Conservation (phyloP, 2,888 invertebrate genomes). For the Galeruca laticollis region DNA sequence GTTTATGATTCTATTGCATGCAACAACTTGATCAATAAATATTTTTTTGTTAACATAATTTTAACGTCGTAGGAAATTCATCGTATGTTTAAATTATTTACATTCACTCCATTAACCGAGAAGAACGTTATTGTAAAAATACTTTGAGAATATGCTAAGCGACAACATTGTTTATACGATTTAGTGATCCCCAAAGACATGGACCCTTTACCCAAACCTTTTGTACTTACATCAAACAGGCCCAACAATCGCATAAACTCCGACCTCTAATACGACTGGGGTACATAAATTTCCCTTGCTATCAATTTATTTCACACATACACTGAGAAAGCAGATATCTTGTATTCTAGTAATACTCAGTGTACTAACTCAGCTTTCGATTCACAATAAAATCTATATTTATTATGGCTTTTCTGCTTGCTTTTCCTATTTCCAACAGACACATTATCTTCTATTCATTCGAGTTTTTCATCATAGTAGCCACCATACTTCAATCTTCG, state of each 20-base stretch:
- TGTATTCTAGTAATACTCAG: not conserved
- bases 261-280: slow-evolving; percentile 45
- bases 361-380: too few relatives aligned
- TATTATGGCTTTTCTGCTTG: too few relatives aligned
- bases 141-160: slow-evolving; percentile 1
- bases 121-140: not conserved
- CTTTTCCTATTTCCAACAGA: too few relatives aligned
- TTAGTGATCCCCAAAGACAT: slow-evolving; percentile 32
- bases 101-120: not conserved
- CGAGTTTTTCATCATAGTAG: too few relatives aligned
- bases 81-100: too few relatives aligned
- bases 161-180: slow-evolving; percentile 34
- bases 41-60: too few relatives aligned
- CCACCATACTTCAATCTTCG: too few relatives aligned
- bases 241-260: slow-evolving; percentile 51
- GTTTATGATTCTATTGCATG: too few relatives aligned
- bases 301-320: not conserved
- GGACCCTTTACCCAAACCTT: slow-evolving; percentile 35
- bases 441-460: too few relatives aligned
- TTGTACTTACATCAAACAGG: slow-evolving; percentile 50
- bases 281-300: slow-evolving; percentile 48
- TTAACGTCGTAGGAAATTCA: too few relatives aligned
- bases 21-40: too few relatives aligned
- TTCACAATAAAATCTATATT: too few relatives aligned
- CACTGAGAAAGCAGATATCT: not conserved